A percentile compares a stretch with the other conserved stretches of the same genome.
Conservation (phyloP, 64 coral and sea anemone genomes). For the Montipora foliosa region DNA sequence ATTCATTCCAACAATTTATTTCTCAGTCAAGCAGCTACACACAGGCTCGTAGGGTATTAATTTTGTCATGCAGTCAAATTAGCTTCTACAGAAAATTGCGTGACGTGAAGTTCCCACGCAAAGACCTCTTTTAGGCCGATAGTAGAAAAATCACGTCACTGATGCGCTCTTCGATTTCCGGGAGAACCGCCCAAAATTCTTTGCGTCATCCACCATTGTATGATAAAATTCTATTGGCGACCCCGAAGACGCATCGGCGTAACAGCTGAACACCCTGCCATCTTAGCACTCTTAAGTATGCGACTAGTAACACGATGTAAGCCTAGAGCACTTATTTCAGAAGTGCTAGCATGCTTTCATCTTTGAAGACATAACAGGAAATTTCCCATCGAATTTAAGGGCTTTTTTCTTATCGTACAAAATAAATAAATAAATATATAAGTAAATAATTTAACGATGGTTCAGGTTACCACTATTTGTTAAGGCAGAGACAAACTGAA, state of each 20-base stretch:
- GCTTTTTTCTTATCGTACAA: background rate
- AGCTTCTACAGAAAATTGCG: background rate
- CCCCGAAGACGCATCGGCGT: no score
- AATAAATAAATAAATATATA: background rate
- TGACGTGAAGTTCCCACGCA: background rate
- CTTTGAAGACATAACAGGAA: background rate
- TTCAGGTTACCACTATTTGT: background rate
- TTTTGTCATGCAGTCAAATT: background rate
- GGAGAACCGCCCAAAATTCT: background rate
- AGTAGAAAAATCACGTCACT: background rate
- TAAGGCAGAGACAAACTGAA: background rate
- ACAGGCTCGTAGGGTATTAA: background rate
- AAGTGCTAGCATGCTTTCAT: background rate
- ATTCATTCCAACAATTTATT: no score
- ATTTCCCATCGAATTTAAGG: background rate
- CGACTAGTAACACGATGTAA: no score
- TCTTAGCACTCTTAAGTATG: no score
- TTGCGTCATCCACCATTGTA: background rate
- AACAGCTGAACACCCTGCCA: no score
- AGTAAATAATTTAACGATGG: background rate
- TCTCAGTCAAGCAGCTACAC: background rate
- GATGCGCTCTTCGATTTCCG: background rate
- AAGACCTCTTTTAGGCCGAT: no score
- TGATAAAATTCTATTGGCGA: background rate
- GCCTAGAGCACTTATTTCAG: background rate